Percentiles rank a stretch among this genome's conserved stretches.
Conservation (phyloP, 2,888 invertebrate species). For the Sarcophaga rosellei region DNA sequence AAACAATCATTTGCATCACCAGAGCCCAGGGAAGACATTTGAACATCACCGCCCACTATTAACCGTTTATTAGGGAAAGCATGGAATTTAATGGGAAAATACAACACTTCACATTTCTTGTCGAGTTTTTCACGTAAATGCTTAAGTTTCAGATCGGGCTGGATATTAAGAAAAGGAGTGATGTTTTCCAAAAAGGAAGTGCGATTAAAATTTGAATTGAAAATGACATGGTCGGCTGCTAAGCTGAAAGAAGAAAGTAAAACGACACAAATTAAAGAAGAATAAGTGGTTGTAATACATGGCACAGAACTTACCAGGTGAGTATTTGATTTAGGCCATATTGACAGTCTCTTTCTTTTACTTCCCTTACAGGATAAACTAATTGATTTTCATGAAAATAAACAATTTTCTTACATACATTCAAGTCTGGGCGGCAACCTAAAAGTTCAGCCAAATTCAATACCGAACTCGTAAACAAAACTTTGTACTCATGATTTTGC, state of each 20-base stretch:
- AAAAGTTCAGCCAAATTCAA: slow-evolving; percentile 87
- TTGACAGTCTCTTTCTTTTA: slow-evolving; percentile 87
- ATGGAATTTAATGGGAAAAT: slow-evolving; percentile 84
- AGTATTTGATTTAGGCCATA: slow-evolving; percentile 89
- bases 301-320: slow-evolving; percentile 83
- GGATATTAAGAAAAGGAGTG: slow-evolving; percentile 84
- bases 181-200: slow-evolving; percentile 86
- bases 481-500: slow-evolving; percentile 82
- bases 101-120: slow-evolving; percentile 85
- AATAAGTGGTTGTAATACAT: background rate
- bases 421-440: slow-evolving; percentile 86
- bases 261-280: background rate
- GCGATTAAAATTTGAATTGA: slow-evolving; percentile 87
- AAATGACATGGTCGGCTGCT: slow-evolving; percentile 86
- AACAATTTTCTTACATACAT: slow-evolving; percentile 84
- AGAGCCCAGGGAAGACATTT: slow-evolving; percentile 69
- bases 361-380: slow-evolving; percentile 85
- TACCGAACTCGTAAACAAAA: slow-evolving; percentile 86
- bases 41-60: slow-evolving; percentile 70
- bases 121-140: slow-evolving; percentile 83
- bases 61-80: slow-evolving; percentile 78
- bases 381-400: slow-evolving; percentile 91
- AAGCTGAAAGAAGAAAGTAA: slow-evolving; percentile 81
- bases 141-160: slow-evolving; percentile 85
- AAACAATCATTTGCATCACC: slow-evolving; percentile 76